phyloP scores from a whole-genome alignment of 1,140 invertebrate species.

The Solen grandis region DNA sequence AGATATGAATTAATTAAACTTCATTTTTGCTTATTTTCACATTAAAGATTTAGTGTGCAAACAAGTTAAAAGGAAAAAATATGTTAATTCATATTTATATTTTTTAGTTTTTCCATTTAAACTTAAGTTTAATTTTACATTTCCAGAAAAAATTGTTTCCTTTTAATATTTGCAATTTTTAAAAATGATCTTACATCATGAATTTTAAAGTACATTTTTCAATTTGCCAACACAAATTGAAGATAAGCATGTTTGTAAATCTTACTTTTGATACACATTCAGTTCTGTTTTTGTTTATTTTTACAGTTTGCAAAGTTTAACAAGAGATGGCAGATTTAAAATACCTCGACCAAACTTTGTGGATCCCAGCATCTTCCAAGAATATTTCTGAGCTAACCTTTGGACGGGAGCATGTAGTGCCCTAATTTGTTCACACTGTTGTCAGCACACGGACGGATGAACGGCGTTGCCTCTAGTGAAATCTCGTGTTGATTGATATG shows the following conservation, averaged over 20 bases:
- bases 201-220: too few relatives aligned
- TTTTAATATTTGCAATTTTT: too few relatives aligned
- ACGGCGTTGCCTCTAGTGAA: too few relatives aligned
- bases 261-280: neutral
- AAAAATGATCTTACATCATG: too few relatives aligned
- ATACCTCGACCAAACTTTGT: constrained; percentile 51
- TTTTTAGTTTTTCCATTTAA: neutral
- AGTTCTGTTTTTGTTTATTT: neutral
- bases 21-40: neutral
- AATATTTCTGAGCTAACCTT: constrained; percentile 52
- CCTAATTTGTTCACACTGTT: too few relatives aligned
- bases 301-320: constrained; percentile 41
- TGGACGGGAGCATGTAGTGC: too few relatives aligned
- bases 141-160: too few relatives aligned
- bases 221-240: too few relatives aligned
- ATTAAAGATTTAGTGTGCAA: neutral
- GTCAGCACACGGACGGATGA: too few relatives aligned
- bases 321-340: constrained; percentile 21
- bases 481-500: too few relatives aligned
- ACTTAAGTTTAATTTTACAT: too few relatives aligned
- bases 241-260: too few relatives aligned
- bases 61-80: neutral
- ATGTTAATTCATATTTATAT: neutral
- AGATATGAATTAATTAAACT: neutral
- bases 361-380: constrained; percentile 38